phyloP scores from a whole-genome alignment of 2,797 vertebrate species.

The Xenops minutus region DNA sequence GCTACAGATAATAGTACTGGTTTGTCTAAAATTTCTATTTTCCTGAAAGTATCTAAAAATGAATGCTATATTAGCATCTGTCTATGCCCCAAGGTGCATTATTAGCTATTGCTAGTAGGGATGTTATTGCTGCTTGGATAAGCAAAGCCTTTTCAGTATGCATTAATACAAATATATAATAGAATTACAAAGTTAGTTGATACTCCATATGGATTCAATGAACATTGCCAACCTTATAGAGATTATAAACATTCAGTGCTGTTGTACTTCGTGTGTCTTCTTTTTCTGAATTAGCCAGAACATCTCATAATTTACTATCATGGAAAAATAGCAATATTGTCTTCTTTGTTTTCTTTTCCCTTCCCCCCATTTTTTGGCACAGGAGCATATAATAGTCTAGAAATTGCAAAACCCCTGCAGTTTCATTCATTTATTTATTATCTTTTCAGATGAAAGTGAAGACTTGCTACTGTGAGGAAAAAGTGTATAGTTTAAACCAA shows the following conservation, averaged over 20 bases:
- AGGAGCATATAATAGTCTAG: not conserved
- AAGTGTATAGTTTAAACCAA: not conserved
- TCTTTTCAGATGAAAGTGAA: not conserved
- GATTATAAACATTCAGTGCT: not conserved
- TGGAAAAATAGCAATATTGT: not conserved
- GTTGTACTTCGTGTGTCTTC: not conserved
- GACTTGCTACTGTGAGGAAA: not conserved
- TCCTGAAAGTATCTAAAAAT: not conserved
- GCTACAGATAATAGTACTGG: not conserved
- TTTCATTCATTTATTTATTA: not conserved
- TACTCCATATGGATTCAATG: not conserved
- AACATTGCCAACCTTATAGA: not conserved
- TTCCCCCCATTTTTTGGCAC: accelerated
- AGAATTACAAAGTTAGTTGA: not conserved
- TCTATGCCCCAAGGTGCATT: not conserved
- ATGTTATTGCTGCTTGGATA: constrained; percentile 3
- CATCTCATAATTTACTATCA: not conserved
- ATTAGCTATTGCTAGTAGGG: not conserved
- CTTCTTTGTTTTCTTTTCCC: not conserved
- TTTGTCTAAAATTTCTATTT: not conserved
- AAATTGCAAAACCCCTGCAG: not conserved
- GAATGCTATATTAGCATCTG: not conserved
- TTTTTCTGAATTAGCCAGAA: not conserved
- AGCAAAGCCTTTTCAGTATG: constrained; percentile 13
- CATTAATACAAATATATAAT: constrained; percentile 12